Conservation (phyloP, 2,113 vertebrate genomes). For the Clarias magur region DNA sequence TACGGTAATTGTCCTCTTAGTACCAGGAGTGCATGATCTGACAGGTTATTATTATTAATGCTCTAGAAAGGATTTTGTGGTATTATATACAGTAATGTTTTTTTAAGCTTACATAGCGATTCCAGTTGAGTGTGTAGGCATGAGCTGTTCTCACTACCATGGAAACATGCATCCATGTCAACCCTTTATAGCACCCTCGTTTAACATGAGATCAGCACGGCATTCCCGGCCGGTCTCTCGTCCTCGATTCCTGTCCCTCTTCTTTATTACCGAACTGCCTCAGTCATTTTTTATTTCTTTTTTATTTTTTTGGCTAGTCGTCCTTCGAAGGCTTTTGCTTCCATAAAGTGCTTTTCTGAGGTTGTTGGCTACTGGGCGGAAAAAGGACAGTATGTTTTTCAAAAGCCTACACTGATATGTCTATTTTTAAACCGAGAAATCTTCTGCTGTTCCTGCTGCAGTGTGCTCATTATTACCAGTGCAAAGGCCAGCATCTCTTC, state of each 20-base stretch:
- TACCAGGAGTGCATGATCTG: background rate
- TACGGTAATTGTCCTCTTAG: background rate
- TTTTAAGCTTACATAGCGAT: background rate
- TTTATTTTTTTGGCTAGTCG: background rate
- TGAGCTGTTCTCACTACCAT: slow-evolving; percentile 42
- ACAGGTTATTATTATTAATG: background rate
- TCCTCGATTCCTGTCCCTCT: background rate
- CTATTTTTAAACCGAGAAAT: slow-evolving; percentile 16
- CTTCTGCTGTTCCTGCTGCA: background rate
- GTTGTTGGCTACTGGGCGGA: background rate
- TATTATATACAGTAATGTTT: background rate
- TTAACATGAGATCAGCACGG: slow-evolving; percentile 15
- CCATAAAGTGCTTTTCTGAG: slow-evolving; percentile 14
- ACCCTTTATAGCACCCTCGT: slow-evolving; percentile 12
- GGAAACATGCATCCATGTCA: slow-evolving; percentile 42
- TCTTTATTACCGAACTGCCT: background rate
- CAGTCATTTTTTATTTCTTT: background rate
- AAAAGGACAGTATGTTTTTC: slow-evolving; percentile 8
- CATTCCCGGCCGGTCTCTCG: background rate
- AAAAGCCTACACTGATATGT: slow-evolving; percentile 27
- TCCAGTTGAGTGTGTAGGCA: slow-evolving; percentile 37
- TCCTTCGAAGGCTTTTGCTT: background rate
- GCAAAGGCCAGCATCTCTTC: background rate
- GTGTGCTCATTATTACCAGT: slow-evolving; percentile 10
- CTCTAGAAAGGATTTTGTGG: background rate